phyloP scores from a whole-genome alignment of 2,888 invertebrate genomes.

The Scaptomyza tumidula region DNA sequence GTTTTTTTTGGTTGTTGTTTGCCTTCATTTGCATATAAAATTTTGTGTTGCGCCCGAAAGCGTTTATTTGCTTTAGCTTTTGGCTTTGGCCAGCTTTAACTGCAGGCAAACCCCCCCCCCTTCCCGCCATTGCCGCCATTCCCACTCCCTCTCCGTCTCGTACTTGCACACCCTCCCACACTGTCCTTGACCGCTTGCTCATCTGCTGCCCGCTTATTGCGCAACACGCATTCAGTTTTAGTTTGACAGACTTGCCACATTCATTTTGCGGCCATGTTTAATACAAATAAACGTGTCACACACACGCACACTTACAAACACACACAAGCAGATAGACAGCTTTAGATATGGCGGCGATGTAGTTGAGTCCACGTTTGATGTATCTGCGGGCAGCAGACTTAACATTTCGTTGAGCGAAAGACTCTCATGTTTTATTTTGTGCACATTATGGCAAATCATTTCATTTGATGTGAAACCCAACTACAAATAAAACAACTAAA shows the following conservation, averaged over 20 bases:
- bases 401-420: conserved; percentile 7
- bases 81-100: conserved; percentile 22
- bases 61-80: conserved; percentile 72
- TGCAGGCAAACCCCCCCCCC: conserved; percentile 13
- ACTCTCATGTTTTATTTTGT: conserved; percentile 66
- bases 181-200: not conserved
- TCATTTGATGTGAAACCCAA: conserved; percentile 49
- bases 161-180: too few species aligned
- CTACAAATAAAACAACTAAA: conserved; percentile 14
- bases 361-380: conserved; percentile 53
- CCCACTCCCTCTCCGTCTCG: not conserved
- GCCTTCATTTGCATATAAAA: conserved; percentile 79
- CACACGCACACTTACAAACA: conserved; percentile 21
- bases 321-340: conserved; percentile 8
- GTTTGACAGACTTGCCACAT: conserved; percentile 61
- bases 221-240: conserved; percentile 58
- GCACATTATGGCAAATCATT: conserved; percentile 71
- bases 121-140: too few species aligned
- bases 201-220: conserved; percentile 36
- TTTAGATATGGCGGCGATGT: conserved; percentile 20
- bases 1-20: conserved; percentile 42
- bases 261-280: conserved; percentile 62
- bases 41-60: conserved; percentile 76
- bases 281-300: conserved; percentile 53
- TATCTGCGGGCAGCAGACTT: conserved; percentile 37